Evolutionary conservation across 2,888 invertebrate genomes (phyloP), one percentile per base, ranked within the genome.

Genomic region (Philhelius pedissequus): DNA sequence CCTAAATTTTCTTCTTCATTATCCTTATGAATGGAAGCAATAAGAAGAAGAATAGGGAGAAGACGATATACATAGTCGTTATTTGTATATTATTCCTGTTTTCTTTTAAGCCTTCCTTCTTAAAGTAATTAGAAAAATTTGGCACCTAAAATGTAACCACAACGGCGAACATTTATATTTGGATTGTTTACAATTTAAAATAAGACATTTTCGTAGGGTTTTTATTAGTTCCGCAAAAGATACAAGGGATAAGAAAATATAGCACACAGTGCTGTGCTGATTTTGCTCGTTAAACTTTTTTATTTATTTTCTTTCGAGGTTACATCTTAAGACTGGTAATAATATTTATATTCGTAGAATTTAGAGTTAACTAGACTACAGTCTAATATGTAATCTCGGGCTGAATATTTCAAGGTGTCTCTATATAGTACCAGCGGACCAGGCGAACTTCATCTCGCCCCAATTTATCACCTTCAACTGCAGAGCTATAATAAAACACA

Each of bases 121-220:
- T 18, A 8, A 27, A 3, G 56, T 66, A 74, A 66, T 74, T 74
- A 74, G 27, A 13, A 32, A 20, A 43, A 40, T 62, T 52, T 48
- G 56, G 38, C 64, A 54, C 27, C 52, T 35, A 30, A 58, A 45
- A 27, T 43, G n/a, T 48, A 43, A 11, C 40, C 60, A 8, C 30
- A 32, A 40, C 40, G 50, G 58, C 13, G 18, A 40, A 48, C 35
- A 54, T 60, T 38, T 60, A 20, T 22, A 25, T 32, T 11, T 22
- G 38, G 48, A 56, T 78, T 66, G 54, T 25, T 35, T 38, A 20
- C 27, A 25, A 45, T 40, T 22, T 54, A 20, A 52, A 68, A 27
- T 18, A 15, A 35, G 15, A 13, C 45, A 52, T 52, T 68, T 15
- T 27, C 4, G 52, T 30, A 18, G 27, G 52, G 15, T 18, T 4